Conservation (phyloP, 1,140 invertebrate species). For the Anagrus nilaparvatae region DNA sequence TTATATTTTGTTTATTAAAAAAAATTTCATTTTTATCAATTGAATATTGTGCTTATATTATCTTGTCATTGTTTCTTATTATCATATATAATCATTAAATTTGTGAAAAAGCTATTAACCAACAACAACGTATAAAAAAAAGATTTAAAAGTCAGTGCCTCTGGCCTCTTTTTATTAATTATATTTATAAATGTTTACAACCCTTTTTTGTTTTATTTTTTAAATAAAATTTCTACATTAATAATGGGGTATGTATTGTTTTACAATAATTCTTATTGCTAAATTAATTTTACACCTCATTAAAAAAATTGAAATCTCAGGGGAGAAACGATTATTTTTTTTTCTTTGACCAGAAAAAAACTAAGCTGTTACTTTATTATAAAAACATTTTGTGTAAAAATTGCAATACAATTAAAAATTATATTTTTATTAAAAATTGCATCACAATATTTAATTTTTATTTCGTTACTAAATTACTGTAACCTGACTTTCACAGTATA, state of each 20-base stretch:
- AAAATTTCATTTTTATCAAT: slow-evolving; percentile 17
- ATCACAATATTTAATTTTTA: slow-evolving; percentile 13
- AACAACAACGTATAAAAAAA: slow-evolving; percentile 33
- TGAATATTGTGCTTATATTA: slow-evolving; percentile 24
- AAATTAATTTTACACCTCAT: slow-evolving; percentile 14
- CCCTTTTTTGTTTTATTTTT: slow-evolving; percentile 6
- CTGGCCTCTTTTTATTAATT: slow-evolving; percentile 15
- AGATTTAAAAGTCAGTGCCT: slow-evolving; percentile 22
- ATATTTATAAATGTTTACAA: slow-evolving; percentile 15
- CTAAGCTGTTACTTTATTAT: slow-evolving; percentile 8
- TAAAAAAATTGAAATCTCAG: slow-evolving; percentile 23
- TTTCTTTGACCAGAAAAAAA: slow-evolving; percentile 6
- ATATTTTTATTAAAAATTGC: slow-evolving; percentile 13
- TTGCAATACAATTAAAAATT: slow-evolving; percentile 11
- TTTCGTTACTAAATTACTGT: slow-evolving; percentile 14
- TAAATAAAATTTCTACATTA: too few species aligned
- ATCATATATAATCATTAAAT: slow-evolving; percentile 25
- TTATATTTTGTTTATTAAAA: too few species aligned
- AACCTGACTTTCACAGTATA: slow-evolving; percentile 15
- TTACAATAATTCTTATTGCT: too few species aligned
- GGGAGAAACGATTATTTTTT: slow-evolving; percentile 24
- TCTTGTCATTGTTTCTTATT: slow-evolving; percentile 13
- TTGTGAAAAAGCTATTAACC: slow-evolving; percentile 37
- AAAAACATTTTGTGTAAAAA: too few species aligned
- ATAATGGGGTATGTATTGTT: too few species aligned